Base-by-base conservation (phyloP, 2,888 invertebrate species). In the Chaitophorus viminalis region DNA sequence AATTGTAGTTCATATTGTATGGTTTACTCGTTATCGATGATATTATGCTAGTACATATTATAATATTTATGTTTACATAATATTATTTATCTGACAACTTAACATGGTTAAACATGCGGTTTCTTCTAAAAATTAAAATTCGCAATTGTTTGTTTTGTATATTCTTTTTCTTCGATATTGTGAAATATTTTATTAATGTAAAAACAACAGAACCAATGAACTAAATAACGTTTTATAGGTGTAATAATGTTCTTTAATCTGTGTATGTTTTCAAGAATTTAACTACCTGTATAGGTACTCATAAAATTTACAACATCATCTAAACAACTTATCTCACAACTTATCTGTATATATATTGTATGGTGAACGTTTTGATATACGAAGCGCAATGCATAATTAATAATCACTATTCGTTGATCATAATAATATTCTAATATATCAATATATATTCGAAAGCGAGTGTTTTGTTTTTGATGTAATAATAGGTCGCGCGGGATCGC, bases 351-450 rank as follows among this genome's bases (percentile, higher is more conserved):
- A 9, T 6, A n/a, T n/a, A n/a, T n/a, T n/a, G n/a, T n/a, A 9
- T 46, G 1, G 46, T 14, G 14, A 46, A 46, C 60, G 60, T 78
- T 74, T 54, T n/a, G 54, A 54, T 46, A 54, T 46, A 46, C 72
- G 72, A 72, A 83, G 60, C 52, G 60, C 52, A n/a, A 21, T 6
- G 14, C n/a, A 36, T 75, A 60, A 65, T 83, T 39, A 83, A 83
- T 75, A 75, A 75, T 65, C 29, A 18, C 39, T n/a, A 46, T 46
- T 75, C 39, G 39, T 60, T 72, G 14, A 33, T 36, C 3, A 36
- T 36, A 46, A 46, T 46, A 46, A 46, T 68, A 65, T 60, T 25
- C 1, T 25, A 60, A 3, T 60, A 60, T 29, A 83, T 75, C 25
- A 39, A 14, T 75, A 36, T 36, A 60, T 75, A 11, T 75, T 65